A percentile compares a stretch with the other conserved stretches of the same genome.
Conservation (phyloP, 2,113 vertebrate genomes). For the Poeciliopsis retropinna region DNA sequence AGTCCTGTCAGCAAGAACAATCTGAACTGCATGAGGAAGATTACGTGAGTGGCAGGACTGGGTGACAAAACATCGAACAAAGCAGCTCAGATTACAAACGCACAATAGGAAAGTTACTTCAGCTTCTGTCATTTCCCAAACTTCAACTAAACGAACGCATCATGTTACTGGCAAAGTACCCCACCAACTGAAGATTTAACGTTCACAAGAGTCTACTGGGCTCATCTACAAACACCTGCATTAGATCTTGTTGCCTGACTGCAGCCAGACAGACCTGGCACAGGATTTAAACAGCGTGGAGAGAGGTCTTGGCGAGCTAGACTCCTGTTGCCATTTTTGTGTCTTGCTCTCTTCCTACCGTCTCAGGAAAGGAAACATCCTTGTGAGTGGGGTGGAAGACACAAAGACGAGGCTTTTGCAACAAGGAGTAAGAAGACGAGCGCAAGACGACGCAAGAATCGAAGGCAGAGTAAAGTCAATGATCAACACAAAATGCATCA, state of each 20-base stretch:
- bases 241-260: constrained; percentile 28
- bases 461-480: constrained; percentile 60
- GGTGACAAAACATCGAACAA: background rate
- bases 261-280: constrained; percentile 52
- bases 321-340: constrained; percentile 46
- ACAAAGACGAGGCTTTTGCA: constrained; percentile 39
- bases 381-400: constrained; percentile 45
- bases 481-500: constrained; percentile 54
- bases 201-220: background rate
- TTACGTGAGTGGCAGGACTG: background rate
- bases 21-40: background rate
- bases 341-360: constrained; percentile 56
- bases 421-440: constrained; percentile 24
- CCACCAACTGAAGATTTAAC: background rate
- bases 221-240: constrained; percentile 18
- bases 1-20: background rate
- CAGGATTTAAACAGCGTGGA: constrained; percentile 32
- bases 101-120: background rate
- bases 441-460: constrained; percentile 13
- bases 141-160: background rate
- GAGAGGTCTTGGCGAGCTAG: constrained; percentile 38
- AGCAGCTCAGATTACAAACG: background rate
- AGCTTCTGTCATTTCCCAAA: background rate
- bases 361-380: constrained; percentile 47
- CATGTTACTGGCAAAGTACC: background rate